Percentiles rank a stretch among this genome's conserved stretches.
phyloP scores from a whole-genome alignment of 2,113 vertebrate species.

The Xiphophorus maculatus region DNA sequence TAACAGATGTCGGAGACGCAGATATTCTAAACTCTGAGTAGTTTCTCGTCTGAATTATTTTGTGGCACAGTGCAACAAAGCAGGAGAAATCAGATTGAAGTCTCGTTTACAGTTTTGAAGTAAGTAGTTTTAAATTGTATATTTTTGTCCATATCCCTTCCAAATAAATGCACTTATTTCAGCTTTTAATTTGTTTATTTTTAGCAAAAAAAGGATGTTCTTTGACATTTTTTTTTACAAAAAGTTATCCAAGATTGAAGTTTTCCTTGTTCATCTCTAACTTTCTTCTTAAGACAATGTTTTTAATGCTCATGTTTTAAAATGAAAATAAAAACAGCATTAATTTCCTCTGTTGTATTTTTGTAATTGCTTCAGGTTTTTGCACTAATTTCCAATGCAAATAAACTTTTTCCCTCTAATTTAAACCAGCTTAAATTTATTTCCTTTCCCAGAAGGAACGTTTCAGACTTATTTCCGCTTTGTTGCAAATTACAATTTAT shows the following conservation, averaged over 20 bases:
- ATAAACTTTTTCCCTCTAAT: slow-evolving; percentile 38
- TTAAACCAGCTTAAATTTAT: slow-evolving; percentile 47
- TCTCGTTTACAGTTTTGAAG: too few species aligned
- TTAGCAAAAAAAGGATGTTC: not conserved
- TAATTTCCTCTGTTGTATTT: slow-evolving; percentile 16
- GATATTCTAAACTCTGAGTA: not conserved
- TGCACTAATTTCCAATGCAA: slow-evolving; percentile 47
- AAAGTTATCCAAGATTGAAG: not conserved
- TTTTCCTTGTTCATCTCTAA: not conserved
- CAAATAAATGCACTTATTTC: not conserved
- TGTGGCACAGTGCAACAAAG: too few species aligned
- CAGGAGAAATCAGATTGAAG: too few species aligned
- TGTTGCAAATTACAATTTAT: slow-evolving; percentile 39
- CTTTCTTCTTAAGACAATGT: not conserved
- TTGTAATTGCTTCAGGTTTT: slow-evolving; percentile 33
- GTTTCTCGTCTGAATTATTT: not conserved
- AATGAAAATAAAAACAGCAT: slow-evolving; percentile 13
- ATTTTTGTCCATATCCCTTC: not conserved
- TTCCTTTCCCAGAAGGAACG: slow-evolving; percentile 43
- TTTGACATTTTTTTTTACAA: not conserved
- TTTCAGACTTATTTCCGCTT: slow-evolving; percentile 16
- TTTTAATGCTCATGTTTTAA: not conserved
- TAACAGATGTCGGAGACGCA: not conserved
- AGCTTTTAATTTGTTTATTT: not conserved
- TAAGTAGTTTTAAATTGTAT: too few species aligned